phyloP scores from a whole-genome alignment of 2,113 vertebrate genomes.

The Vicugna pacos region DNA sequence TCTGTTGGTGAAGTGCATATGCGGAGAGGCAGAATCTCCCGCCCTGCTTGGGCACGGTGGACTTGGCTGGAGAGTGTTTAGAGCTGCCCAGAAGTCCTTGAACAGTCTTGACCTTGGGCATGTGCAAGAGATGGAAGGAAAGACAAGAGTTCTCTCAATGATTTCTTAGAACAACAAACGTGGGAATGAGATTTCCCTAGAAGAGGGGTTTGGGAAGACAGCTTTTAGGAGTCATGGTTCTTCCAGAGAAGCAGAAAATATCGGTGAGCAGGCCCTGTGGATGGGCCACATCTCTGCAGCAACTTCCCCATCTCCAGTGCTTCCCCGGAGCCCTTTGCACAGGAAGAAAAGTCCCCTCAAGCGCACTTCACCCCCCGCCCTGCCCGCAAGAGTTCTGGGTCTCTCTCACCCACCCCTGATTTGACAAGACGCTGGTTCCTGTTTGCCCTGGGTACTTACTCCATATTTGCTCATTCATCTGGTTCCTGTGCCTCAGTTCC shows the following conservation, averaged over 20 bases:
- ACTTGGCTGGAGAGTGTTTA: not conserved
- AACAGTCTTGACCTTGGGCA: not conserved
- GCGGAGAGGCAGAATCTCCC: not conserved
- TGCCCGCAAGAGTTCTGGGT: no score
- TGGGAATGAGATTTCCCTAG: not conserved
- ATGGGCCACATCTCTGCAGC: not conserved
- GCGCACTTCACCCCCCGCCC: fast-evolving
- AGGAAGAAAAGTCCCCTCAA: not conserved
- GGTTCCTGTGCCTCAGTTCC: not conserved
- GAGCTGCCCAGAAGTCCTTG: not conserved
- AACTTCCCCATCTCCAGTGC: not conserved
- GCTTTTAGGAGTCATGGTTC: not conserved
- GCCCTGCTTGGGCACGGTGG: not conserved
- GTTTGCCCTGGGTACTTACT: not conserved
- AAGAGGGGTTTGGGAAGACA: not conserved
- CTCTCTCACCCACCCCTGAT: not conserved
- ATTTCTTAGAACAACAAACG: not conserved
- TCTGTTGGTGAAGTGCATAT: not conserved
- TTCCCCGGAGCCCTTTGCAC: not conserved
- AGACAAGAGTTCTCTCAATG: not conserved
- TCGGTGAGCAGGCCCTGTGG: not conserved
- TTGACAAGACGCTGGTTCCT: not conserved
- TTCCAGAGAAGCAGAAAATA: not conserved
- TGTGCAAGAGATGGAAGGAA: not conserved
- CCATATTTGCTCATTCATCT: fast-evolving